Evolutionary conservation across 2,888 invertebrate species (phyloP).

Genomic region (Heliconius aoede): DNA sequence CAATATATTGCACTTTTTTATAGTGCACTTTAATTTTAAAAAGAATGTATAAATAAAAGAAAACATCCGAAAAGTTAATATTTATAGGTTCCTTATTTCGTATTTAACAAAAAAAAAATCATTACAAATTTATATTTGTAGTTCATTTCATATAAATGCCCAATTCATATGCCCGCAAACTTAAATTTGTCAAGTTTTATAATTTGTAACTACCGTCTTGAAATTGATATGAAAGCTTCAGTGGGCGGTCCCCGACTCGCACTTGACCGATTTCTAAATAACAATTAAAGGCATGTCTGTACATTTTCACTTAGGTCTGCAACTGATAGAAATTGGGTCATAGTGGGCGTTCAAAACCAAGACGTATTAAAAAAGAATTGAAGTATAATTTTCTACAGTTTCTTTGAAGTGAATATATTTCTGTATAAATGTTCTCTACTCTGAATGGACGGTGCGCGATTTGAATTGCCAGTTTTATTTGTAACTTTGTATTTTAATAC

Average conservation of each 20-base stretch:
- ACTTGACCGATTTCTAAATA: neutral
- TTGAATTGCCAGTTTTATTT: slow-evolving; percentile 36
- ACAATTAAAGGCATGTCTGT: neutral
- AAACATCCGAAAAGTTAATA: too few species aligned
- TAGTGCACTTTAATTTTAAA: neutral
- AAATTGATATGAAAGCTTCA: too few species aligned
- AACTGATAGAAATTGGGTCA: slow-evolving; percentile 22
- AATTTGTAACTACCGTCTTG: too few species aligned
- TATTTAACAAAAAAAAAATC: too few species aligned
- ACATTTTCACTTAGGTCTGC: neutral
- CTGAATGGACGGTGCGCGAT: slow-evolving; percentile 31
- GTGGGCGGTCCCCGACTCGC: too few species aligned
- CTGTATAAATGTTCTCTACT: slow-evolving; percentile 25
- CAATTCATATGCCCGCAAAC: too few species aligned
- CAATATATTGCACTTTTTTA: slow-evolving; percentile 4
- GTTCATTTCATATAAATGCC: too few species aligned
- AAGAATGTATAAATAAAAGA: neutral
- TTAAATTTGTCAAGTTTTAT: too few species aligned
- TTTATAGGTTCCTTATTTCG: too few species aligned
- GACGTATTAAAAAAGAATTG: slow-evolving; percentile 35
- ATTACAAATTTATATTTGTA: too few species aligned
- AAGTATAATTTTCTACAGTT: slow-evolving; percentile 42
- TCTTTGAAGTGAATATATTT: slow-evolving; percentile 37
- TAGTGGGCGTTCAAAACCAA: slow-evolving; percentile 25
- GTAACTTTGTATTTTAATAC: slow-evolving; percentile 34